phyloP scores from a whole-genome alignment of 2,888 invertebrate genomes.

The Lasioglossum marginatum region DNA sequence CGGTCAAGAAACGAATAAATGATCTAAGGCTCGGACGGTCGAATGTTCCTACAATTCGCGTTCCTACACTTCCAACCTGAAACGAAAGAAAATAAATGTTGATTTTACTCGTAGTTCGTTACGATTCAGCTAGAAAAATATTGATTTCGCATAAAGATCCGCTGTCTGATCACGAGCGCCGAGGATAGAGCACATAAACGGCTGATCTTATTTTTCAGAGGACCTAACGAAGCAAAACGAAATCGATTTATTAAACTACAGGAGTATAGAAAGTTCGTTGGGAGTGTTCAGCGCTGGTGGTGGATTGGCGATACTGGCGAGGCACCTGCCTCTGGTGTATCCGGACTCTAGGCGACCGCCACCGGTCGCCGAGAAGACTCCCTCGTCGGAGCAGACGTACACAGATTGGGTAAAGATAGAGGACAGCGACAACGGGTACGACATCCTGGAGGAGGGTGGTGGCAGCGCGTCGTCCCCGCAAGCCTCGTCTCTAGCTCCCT shows the following conservation, averaged over 20 bases:
- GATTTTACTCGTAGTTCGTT: too few relatives aligned
- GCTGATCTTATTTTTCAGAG: constrained; percentile 64
- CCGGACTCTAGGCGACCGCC: constrained; percentile 88
- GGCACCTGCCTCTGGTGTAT: constrained; percentile 94
- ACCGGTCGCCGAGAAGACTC: constrained; percentile 87
- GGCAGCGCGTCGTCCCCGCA: constrained; percentile 84
- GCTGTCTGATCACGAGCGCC: too few relatives aligned
- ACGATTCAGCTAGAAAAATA: too few relatives aligned
- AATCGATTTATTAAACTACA: constrained; percentile 75
- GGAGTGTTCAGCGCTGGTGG: constrained; percentile 95
- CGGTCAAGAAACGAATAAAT: too few relatives aligned
- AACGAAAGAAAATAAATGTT: too few relatives aligned
- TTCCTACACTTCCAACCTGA: too few relatives aligned
- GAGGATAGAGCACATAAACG: not conserved
- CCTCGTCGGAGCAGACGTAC: constrained; percentile 85
- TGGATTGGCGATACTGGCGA: constrained; percentile 94
- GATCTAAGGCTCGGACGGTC: too few relatives aligned
- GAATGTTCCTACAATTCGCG: too few relatives aligned
- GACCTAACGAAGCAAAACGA: constrained; percentile 74
- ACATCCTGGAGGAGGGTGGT: constrained; percentile 87
- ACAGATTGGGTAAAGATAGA: constrained; percentile 88
- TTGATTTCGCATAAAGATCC: too few relatives aligned
- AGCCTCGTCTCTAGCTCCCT: constrained; percentile 86
- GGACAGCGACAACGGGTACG: constrained; percentile 87
- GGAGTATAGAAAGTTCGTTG: constrained; percentile 87